Evolutionary conservation across 2,888 invertebrate genomes (phyloP), one percentile per base, ranked within the genome.

Genomic region (Camponotus fellah): DNA sequence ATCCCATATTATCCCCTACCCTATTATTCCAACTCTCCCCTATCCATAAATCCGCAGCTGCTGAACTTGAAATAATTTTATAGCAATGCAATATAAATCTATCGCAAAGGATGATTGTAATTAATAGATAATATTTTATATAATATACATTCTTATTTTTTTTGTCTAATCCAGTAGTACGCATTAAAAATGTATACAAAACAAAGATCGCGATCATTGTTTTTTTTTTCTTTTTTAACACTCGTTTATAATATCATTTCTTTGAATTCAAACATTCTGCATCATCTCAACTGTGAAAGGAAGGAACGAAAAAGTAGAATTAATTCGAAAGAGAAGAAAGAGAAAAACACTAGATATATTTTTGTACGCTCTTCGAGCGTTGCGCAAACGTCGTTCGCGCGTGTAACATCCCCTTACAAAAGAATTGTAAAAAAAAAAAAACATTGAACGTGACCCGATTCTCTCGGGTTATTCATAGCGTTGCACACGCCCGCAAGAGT

Each of bases 371-470:
- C 0, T 21, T 46, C 53, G 43, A 79, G 21, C 58, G 79, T 79
- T 79, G 40, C 79, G 79, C 46, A 79, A 79, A 74, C 37, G 40
- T 43, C 12, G 40, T 53, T 14, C 37, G 43, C 58, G 65, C 53
- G 43, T 65, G 65, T 65, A 79, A 79, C 77, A 32, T 34, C 8
- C 46, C 34, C 53, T 65, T 34, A 65, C 26, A 69, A 77, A 84
- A 91, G 72, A 84, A 87, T 69, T 72, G 68, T 68, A 82, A 75
- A 53, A 53, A 53, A 53, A 49, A 49, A 17, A 49, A 49, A 91
- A 77, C 90, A 90, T 86, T 90, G 91, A 90, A 90, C 91, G 90
- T 90, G 90, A 91, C 90, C 90, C 69, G 91, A 80, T 91, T 90
- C 72, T 66, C 68, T 66, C 56, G 49, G 26, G 66, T 80, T 90